These are phyloP conservation scores for Pyrocoelia pectoralis DNA, from an alignment of 2,888 invertebrate species.

Conservation along the genomic window DNA sequence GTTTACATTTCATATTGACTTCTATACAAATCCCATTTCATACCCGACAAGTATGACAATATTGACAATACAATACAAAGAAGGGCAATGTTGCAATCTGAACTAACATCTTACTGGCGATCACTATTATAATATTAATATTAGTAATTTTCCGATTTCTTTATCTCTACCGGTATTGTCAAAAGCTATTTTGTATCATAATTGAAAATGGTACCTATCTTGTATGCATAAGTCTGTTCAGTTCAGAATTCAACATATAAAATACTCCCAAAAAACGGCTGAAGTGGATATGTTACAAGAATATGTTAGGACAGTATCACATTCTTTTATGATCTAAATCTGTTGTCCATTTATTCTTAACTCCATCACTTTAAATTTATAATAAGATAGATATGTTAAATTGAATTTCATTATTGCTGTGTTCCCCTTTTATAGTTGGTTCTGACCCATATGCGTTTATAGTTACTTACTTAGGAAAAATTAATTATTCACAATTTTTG, in stretches of 20 bases:
- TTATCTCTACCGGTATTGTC: constrained; percentile 1
- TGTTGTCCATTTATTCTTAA: not conserved
- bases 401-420: constrained; percentile 7
- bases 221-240: too few species aligned
- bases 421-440: constrained; percentile 7
- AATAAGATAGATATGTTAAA: not conserved
- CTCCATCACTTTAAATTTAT: not conserved
- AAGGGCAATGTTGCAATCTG: not conserved
- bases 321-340: not conserved
- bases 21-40: constrained; percentile 7
- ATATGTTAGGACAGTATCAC: constrained; percentile 12
- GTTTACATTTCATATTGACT: constrained; percentile 39
- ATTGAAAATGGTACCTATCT: too few species aligned
- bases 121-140: too few species aligned
- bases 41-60: not conserved
- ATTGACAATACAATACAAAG: not conserved
- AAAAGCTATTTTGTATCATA: not conserved
- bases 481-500: too few species aligned
- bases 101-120: not conserved
- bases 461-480: not conserved
- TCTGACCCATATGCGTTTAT: not conserved
- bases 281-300: constrained; percentile 1
- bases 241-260: not conserved
- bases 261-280: not conserved
- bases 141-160: too few species aligned